Conservation (phyloP, 1,140 invertebrate species). For the Macrosteles quadrilineatus region DNA sequence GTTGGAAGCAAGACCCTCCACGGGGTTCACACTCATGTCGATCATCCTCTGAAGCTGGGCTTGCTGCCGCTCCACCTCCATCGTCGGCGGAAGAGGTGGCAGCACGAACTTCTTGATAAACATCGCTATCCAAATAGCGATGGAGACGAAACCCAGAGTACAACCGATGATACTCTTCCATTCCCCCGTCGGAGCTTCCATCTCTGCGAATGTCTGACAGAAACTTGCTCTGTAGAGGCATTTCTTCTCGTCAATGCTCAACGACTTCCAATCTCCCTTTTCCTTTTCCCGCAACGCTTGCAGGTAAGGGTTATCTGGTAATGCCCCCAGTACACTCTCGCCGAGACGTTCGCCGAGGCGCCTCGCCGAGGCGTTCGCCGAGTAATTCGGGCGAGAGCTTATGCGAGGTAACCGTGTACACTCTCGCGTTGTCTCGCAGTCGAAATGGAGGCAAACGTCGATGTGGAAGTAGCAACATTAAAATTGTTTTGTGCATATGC, state of each 20-base stretch:
- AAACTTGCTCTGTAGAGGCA: constrained; percentile 65
- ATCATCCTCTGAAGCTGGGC: constrained; percentile 80
- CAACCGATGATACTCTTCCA: constrained; percentile 82
- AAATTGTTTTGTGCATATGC: too few relatives aligned
- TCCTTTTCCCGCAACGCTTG: constrained; percentile 63
- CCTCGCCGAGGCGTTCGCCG: too few relatives aligned
- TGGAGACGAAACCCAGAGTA: constrained; percentile 56
- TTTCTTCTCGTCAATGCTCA: constrained; percentile 67
- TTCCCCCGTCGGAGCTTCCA: constrained; percentile 76
- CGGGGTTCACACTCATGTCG: constrained; percentile 72
- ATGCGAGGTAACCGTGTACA: too few relatives aligned
- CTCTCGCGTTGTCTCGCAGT: too few relatives aligned
- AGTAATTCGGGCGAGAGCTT: too few relatives aligned
- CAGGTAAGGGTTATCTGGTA: constrained; percentile 6
- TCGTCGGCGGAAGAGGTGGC: constrained; percentile 61
- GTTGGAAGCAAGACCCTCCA: constrained; percentile 63
- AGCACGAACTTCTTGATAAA: constrained; percentile 12
- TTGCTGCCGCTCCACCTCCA: constrained; percentile 72
- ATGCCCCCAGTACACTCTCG: too few relatives aligned
- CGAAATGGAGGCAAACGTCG: too few relatives aligned
- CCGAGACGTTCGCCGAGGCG: too few relatives aligned
- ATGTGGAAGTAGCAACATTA: too few relatives aligned
- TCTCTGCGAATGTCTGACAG: constrained; percentile 65
- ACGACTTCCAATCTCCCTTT: constrained; percentile 65
- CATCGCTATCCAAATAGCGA: constrained; percentile 56